These are phyloP conservation scores for Taeniopygia guttata DNA, from an alignment of 2,797 vertebrate species.

Conservation along the genomic window DNA sequence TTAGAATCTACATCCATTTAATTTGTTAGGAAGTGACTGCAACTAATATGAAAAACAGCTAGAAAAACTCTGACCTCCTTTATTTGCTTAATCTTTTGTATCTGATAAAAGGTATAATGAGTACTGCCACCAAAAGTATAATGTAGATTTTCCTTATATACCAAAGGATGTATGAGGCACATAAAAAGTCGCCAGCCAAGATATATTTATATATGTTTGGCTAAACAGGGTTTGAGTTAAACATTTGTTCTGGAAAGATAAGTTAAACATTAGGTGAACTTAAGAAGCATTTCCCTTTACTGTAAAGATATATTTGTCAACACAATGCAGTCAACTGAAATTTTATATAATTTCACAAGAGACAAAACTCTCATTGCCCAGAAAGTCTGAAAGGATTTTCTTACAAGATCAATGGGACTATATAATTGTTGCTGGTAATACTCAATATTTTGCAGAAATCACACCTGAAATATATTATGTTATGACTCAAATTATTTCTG, in stretches of 20 bases:
- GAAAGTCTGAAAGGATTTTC: not conserved
- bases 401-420: not conserved
- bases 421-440: not conserved
- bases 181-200: not conserved
- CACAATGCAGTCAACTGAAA: not conserved
- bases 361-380: fast-evolving
- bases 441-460: not conserved
- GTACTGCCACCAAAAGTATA: not conserved
- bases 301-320: not conserved
- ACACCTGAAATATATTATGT: not conserved
- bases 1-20: not conserved
- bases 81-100: not conserved
- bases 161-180: not conserved
- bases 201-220: not conserved
- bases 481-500: not conserved
- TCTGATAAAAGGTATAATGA: not conserved
- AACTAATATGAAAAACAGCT: not conserved
- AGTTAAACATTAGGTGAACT: not conserved
- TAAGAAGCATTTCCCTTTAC: not conserved
- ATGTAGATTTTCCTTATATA: not conserved
- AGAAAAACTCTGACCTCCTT: not conserved
- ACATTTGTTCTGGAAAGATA: not conserved
- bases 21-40: not conserved
- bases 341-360: not conserved
- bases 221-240: not conserved